phyloP scores from a whole-genome alignment of 2,888 invertebrate species.

The Adelphocoris suturalis region DNA sequence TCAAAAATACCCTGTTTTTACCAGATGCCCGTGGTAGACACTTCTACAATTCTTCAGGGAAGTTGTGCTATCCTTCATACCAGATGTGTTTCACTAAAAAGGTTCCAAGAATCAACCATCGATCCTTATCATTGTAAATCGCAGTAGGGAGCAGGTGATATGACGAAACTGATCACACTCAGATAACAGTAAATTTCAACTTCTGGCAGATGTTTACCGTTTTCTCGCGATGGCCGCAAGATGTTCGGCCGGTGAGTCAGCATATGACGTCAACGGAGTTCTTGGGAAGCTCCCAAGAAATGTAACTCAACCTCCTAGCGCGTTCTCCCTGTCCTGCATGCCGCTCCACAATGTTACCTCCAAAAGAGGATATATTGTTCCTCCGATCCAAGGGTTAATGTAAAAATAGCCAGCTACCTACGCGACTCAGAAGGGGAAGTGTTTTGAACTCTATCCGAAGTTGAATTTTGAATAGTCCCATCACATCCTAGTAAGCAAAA shows the following conservation, averaged over 20 bases:
- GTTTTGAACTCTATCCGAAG: not conserved
- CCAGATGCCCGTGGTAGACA: no score
- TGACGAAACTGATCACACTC: not conserved
- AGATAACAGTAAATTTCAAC: slow-evolving; percentile 28
- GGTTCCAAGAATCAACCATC: not conserved
- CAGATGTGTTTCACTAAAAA: not conserved
- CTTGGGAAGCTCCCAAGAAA: slow-evolving; percentile 58
- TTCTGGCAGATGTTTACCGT: slow-evolving; percentile 50
- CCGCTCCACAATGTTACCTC: slow-evolving; percentile 16
- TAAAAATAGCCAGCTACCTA: slow-evolving; percentile 11
- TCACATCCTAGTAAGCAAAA: no score
- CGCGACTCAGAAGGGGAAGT: not conserved
- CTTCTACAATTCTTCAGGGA: no score
- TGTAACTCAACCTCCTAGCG: not conserved
- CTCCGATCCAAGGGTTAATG: not conserved
- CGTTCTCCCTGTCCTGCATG: slow-evolving; percentile 4
- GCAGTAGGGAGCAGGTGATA: not conserved
- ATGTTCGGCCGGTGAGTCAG: slow-evolving; percentile 59
- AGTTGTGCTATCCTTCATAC: not conserved
- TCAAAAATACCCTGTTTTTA: no score
- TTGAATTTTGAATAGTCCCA: no score
- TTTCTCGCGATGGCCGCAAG: slow-evolving; percentile 60
- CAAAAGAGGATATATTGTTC: slow-evolving; percentile 4
- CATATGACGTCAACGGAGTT: slow-evolving; percentile 53
- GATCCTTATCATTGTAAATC: not conserved